Percentiles rank a stretch among this genome's conserved stretches.
Conservation (phyloP, 1,140 invertebrate genomes). For the Bombus waltoni region DNA sequence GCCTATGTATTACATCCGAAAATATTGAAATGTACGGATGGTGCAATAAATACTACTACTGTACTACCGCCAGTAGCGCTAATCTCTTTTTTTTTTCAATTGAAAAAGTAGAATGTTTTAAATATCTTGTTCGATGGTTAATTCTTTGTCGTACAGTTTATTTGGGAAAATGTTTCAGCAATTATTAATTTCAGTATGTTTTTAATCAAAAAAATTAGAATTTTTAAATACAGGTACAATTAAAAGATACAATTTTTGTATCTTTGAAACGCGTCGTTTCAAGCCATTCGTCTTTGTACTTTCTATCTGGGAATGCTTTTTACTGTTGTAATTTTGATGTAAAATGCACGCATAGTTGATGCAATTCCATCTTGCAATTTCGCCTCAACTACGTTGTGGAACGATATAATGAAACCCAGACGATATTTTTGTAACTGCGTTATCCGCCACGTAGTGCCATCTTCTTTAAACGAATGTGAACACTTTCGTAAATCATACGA, state of each 20-base stretch:
- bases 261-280: not conserved
- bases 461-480: not conserved
- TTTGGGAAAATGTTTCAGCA: not conserved
- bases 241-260: too few relatives aligned
- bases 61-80: too few relatives aligned
- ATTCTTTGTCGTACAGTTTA: not conserved
- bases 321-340: not conserved
- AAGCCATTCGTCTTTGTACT: not conserved
- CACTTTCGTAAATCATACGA: not conserved
- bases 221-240: not conserved
- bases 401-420: not conserved
- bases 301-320: not conserved
- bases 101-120: too few relatives aligned
- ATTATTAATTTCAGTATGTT: not conserved
- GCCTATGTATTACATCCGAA: too few relatives aligned
- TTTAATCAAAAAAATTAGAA: not conserved
- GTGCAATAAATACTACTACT: too few relatives aligned
- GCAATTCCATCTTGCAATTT: not conserved
- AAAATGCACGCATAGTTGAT: not conserved
- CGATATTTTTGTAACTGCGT: not conserved
- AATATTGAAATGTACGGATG: too few relatives aligned
- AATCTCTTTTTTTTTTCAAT: not conserved
- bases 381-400: not conserved
- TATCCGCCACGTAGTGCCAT: constrained; percentile 17
- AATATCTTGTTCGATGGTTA: not conserved